A percentile compares a stretch with the other conserved stretches of the same genome.
Evolutionary conservation across 2,888 invertebrate species (phyloP).

Genomic region (Dione vanillae): DNA sequence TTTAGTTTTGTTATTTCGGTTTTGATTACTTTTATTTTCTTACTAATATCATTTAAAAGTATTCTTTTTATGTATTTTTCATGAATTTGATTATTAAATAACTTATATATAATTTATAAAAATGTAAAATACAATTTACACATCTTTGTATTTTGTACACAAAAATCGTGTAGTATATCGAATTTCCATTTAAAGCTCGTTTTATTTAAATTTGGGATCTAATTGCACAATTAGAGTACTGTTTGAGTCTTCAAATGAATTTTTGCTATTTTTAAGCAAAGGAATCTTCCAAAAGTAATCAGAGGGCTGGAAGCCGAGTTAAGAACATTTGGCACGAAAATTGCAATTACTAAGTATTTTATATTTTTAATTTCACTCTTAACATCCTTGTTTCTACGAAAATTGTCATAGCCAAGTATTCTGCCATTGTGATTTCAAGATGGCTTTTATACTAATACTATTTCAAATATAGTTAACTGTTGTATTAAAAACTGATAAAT

Average conservation of each 20-base stretch:
- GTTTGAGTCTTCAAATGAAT: conserved; percentile 66
- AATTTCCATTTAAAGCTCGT: conserved; percentile 66
- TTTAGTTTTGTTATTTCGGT: conserved; percentile 56
- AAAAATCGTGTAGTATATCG: conserved; percentile 56
- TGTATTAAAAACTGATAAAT: not conserved
- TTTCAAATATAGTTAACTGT: not conserved
- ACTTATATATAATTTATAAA: not conserved
- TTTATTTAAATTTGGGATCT: conserved; percentile 65
- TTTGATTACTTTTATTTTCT: conserved; percentile 35
- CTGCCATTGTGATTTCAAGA: conserved; percentile 9
- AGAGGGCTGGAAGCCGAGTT: conserved; percentile 69
- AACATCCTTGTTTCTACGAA: conserved; percentile 55
- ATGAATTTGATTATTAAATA: not conserved
- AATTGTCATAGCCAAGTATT: not conserved
- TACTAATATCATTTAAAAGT: too few species aligned
- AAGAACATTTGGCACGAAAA: conserved; percentile 68
- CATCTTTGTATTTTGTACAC: not conserved
- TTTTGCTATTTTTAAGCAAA: conserved; percentile 66
- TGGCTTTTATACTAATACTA: not conserved
- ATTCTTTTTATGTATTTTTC: not conserved
- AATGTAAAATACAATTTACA: not conserved
- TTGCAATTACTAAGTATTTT: conserved; percentile 72
- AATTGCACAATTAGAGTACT: conserved; percentile 71
- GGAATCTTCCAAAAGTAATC: conserved; percentile 78
- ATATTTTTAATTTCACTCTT: conserved; percentile 71